Evolutionary conservation across 2,888 invertebrate genomes (phyloP).

Genomic region (Eremobia ochroleuca): DNA sequence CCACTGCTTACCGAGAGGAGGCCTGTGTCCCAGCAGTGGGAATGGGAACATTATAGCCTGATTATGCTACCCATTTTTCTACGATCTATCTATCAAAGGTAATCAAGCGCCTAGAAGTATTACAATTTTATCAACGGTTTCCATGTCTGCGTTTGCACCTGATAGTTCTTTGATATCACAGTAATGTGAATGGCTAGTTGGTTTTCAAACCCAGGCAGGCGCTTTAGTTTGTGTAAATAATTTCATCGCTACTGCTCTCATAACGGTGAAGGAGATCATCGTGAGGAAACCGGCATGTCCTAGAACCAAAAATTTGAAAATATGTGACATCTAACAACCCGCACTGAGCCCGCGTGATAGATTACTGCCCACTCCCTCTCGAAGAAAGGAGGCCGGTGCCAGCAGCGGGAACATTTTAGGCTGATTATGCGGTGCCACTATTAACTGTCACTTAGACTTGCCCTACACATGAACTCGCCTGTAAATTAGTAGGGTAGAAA

Average conservation of each 20-base stretch:
- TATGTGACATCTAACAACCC: too few species aligned
- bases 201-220: constrained; percentile 15
- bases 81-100: too few species aligned
- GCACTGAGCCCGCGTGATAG: too few species aligned
- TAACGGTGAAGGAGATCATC: too few species aligned
- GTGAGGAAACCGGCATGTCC: too few species aligned
- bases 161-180: background rate
- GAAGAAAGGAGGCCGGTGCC: too few species aligned
- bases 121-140: background rate
- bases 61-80: background rate
- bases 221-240: too few species aligned
- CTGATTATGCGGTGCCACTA: too few species aligned
- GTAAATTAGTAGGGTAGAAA: background rate
- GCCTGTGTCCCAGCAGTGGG: background rate
- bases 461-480: background rate
- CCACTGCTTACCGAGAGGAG: background rate
- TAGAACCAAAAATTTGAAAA: too few species aligned
- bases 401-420: too few species aligned
- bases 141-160: constrained; percentile 7
- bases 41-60: background rate
- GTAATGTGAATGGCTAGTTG: background rate
- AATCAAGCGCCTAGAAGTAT: constrained; percentile 1
- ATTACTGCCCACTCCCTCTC: too few species aligned
- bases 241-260: too few species aligned
- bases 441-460: background rate